phyloP scores from a whole-genome alignment of 2,113 vertebrate genomes.

The Eptatretus burgeri region DNA sequence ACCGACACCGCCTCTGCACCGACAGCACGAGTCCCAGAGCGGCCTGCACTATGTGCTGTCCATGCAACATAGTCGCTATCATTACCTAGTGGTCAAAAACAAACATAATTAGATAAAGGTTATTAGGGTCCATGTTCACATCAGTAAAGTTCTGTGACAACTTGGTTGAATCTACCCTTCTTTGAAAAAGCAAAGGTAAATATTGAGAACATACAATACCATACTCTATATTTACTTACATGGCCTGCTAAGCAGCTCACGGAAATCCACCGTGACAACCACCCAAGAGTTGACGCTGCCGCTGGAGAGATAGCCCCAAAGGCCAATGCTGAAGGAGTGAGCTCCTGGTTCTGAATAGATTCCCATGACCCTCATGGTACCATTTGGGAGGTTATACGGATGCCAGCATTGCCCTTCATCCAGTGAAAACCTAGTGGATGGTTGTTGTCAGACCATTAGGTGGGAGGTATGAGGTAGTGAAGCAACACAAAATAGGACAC shows the following conservation, averaged over 20 bases:
- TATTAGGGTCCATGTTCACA: not conserved
- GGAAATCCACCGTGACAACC: constrained; percentile 63
- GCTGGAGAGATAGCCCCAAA: constrained; percentile 50
- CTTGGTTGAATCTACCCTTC: not conserved
- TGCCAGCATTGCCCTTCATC: constrained; percentile 82
- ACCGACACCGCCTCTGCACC: constrained; percentile 24
- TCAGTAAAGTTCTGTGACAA: not conserved
- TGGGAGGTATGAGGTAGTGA: not conserved
- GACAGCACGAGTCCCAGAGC: constrained; percentile 14
- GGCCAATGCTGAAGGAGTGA: constrained; percentile 52
- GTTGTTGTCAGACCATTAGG: not conserved
- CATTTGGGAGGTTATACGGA: constrained; percentile 26
- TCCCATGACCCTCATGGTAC: constrained; percentile 48
- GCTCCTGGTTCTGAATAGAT: constrained; percentile 59
- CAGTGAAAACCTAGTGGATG: constrained; percentile 39
- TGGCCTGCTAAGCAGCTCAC: constrained; percentile 31
- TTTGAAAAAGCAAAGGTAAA: not conserved
- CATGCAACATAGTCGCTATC: constrained; percentile 47
- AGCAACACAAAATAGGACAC: not conserved
- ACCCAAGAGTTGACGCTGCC: constrained; percentile 31
- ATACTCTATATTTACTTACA: constrained; percentile 28
- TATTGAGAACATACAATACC: not conserved
- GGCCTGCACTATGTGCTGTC: constrained; percentile 27
- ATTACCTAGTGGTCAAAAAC: constrained; percentile 18
- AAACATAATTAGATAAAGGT: not conserved